Base-by-base conservation (phyloP, 2,888 invertebrate genomes). In the Endomychus coccineus region DNA sequence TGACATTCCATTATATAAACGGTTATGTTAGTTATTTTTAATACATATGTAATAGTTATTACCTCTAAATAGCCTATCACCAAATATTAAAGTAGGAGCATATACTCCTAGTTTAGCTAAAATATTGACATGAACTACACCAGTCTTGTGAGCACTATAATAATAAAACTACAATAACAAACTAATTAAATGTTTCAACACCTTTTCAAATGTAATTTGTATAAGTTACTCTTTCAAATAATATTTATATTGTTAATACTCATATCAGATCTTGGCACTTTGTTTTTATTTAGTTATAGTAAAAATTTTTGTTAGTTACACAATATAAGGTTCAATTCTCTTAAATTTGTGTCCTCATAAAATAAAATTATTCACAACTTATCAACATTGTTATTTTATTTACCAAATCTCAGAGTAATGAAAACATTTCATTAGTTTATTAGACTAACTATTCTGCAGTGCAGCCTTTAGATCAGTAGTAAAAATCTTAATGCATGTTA, bases 51-150 rank as follows among this genome's bases (percentile, higher is more conserved):
- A 14, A 32, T 33, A 27, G 3, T 10, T 10, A 16, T 55, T 53
- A 52, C 38, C 44, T 47, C 47, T 49, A 48, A 50, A n/a, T n/a
- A n/a, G 48, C 42, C 49, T 39, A 44, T 44, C 50, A 52, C 47
- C 21, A 24, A 50, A 45, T 53, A 51, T 55, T 50, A 49, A 48
- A 49, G 45, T 43, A 45, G 42, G 44, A 54, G 51, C 48, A 50
- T 52, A 52, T 54, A 50, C 45, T 10, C 16, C 42, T 11, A 16
- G 7, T 35, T 50, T 49, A 45, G 52, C 51, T 57, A 59, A n/a
- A 48, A 57, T 64, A 64, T 64, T 62, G 62, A 64, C 63, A 62
- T 64, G 58, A 61, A 59, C 62, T 62, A 63, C 62, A 62, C 61
- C 64, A 64, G 64, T 64, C 64, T 64, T 64, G 60, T 61, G 61